These are phyloP conservation scores for Antrozous pallidus DNA, from an alignment of 2,797 vertebrate species.

Conservation along the genomic window DNA sequence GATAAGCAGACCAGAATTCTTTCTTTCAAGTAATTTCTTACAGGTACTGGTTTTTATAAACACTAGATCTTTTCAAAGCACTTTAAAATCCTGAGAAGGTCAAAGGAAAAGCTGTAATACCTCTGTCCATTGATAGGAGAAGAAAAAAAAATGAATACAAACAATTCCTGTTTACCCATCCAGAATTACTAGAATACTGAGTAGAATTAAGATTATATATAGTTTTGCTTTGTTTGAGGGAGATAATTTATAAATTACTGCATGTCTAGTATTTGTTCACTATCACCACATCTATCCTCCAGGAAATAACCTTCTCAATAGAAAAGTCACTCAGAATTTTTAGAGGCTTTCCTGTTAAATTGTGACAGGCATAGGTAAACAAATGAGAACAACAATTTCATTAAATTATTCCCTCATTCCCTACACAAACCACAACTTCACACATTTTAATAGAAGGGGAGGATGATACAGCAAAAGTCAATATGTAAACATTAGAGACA, in stretches of 20 bases:
- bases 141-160: neutral
- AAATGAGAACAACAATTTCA: neutral
- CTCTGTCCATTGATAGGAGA: neutral
- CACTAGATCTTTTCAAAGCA: neutral
- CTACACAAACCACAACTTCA: neutral
- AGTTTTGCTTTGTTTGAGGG: neutral
- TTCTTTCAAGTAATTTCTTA: slow-evolving; percentile 19
- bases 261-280: neutral
- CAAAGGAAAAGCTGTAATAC: neutral
- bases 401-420: neutral
- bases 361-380: neutral
- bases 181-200: slow-evolving; percentile 11
- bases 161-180: neutral
- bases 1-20: neutral
- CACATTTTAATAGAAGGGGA: neutral
- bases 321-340: slow-evolving; percentile 12
- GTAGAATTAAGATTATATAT: neutral
- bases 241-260: neutral
- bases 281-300: neutral
- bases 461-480: neutral
- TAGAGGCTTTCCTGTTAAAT: neutral
- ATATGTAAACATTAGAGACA: neutral
- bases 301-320: neutral
- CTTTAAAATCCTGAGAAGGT: slow-evolving; percentile 18
- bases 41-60: neutral